phyloP scores from a whole-genome alignment of 2,888 invertebrate genomes.

The Polia nebulosa region DNA sequence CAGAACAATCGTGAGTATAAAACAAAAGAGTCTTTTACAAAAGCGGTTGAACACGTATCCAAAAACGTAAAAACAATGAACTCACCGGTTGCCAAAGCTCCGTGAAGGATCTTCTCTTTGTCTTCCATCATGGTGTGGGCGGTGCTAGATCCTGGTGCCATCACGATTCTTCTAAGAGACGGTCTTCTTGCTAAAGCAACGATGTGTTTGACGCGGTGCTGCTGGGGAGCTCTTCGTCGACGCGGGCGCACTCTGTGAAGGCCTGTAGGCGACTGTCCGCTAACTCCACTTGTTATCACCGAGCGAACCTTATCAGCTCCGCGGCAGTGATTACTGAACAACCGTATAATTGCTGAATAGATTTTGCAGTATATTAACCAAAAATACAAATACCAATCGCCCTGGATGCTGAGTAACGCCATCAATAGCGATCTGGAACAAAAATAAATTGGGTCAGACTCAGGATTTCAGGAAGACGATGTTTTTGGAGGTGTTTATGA shows the following conservation, averaged over 20 bases:
- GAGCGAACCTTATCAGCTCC: slow-evolving; percentile 87
- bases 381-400: slow-evolving; percentile 85
- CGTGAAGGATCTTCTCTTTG: slow-evolving; percentile 87
- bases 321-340: slow-evolving; percentile 88
- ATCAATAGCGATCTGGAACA: slow-evolving; percentile 88
- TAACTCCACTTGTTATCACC: slow-evolving; percentile 86
- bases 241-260: slow-evolving; percentile 89
- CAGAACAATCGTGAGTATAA: slow-evolving; percentile 22
- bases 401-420: slow-evolving; percentile 86
- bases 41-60: slow-evolving; percentile 43
- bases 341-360: slow-evolving; percentile 86
- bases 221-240: slow-evolving; percentile 81
- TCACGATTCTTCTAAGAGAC: slow-evolving; percentile 87
- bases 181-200: slow-evolving; percentile 87
- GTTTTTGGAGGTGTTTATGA: slow-evolving; percentile 1
- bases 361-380: slow-evolving; percentile 87
- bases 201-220: slow-evolving; percentile 82
- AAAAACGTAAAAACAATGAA: slow-evolving; percentile 53
- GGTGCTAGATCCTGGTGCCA: slow-evolving; percentile 91
- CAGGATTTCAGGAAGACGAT: background rate
- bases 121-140: slow-evolving; percentile 90
- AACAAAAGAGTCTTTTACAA: slow-evolving; percentile 55
- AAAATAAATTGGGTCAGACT: slow-evolving; percentile 45
- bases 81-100: slow-evolving; percentile 82
- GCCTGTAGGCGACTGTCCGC: slow-evolving; percentile 85